Percentiles rank a stretch among this genome's conserved stretches.
phyloP scores from a whole-genome alignment of 1,140 invertebrate species.

The Diplogasteroides magnus region DNA sequence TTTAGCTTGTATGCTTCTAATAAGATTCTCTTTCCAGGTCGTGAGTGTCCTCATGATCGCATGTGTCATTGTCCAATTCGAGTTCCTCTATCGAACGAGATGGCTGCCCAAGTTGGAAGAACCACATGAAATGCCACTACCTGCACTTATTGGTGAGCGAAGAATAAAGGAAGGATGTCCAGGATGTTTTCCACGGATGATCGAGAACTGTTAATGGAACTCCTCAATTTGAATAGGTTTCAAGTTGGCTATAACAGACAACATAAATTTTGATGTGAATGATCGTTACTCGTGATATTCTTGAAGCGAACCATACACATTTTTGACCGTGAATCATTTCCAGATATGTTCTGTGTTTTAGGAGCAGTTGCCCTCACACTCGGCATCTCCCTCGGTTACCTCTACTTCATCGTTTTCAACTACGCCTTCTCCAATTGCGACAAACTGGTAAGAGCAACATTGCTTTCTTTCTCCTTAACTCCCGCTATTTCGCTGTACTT shows the following conservation, averaged over 20 bases:
- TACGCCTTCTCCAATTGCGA: slow-evolving; percentile 50
- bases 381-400: slow-evolving; percentile 49
- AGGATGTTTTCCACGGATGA: too few species aligned
- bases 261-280: too few species aligned
- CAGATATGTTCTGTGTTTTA: too few species aligned
- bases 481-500: background rate
- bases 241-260: too few species aligned
- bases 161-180: too few species aligned
- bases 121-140: slow-evolving; percentile 49
- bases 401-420: slow-evolving; percentile 54
- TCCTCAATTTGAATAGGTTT: too few species aligned
- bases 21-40: slow-evolving; percentile 15
- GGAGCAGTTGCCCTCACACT: slow-evolving; percentile 46
- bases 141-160: slow-evolving; percentile 48
- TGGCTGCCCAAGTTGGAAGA: slow-evolving; percentile 42
- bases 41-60: slow-evolving; percentile 39
- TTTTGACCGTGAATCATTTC: too few species aligned
- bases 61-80: slow-evolving; percentile 42
- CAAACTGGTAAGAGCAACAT: slow-evolving; percentile 47
- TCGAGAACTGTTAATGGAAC: too few species aligned
- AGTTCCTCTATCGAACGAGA: slow-evolving; percentile 42
- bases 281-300: too few species aligned
- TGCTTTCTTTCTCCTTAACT: background rate
- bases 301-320: too few species aligned
- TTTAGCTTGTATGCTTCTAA: too few species aligned